phyloP scores from a whole-genome alignment of 2,113 vertebrate genomes.

The Furnarius figulus region DNA sequence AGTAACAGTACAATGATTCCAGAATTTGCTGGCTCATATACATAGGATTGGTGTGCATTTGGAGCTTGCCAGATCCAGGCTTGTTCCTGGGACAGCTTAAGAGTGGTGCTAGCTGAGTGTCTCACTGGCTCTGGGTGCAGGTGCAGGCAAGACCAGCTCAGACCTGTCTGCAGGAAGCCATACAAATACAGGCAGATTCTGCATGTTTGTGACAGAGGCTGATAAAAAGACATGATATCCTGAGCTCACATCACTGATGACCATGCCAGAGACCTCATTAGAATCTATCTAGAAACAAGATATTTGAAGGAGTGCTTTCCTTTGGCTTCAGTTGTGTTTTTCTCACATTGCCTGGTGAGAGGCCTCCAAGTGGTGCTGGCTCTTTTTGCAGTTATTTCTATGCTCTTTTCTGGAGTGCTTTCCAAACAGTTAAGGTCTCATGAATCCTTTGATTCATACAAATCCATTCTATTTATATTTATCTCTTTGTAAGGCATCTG shows the following conservation, averaged over 20 bases:
- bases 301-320: not conserved
- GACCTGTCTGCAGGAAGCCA: not conserved
- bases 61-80: not conserved
- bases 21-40: not conserved
- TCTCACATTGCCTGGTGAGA: not conserved
- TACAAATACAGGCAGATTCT: not conserved
- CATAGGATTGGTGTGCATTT: accelerated
- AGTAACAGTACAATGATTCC: accelerated
- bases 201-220: not conserved
- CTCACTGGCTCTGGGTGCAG: not conserved
- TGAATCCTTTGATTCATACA: not conserved
- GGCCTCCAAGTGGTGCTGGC: not conserved
- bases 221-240: not conserved
- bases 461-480: not conserved
- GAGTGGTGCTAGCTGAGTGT: not conserved
- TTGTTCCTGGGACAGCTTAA: not conserved
- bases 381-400: not conserved
- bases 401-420: not conserved
- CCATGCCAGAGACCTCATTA: not conserved
- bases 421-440: not conserved
- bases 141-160: not conserved
- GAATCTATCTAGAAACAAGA: not conserved
- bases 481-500: not conserved
- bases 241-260: not conserved
- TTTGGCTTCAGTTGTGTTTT: not conserved